A percentile compares a stretch with the other conserved stretches of the same genome.
Evolutionary conservation across 2,113 vertebrate genomes (phyloP).

Genomic region (Oreochromis niloticus): DNA sequence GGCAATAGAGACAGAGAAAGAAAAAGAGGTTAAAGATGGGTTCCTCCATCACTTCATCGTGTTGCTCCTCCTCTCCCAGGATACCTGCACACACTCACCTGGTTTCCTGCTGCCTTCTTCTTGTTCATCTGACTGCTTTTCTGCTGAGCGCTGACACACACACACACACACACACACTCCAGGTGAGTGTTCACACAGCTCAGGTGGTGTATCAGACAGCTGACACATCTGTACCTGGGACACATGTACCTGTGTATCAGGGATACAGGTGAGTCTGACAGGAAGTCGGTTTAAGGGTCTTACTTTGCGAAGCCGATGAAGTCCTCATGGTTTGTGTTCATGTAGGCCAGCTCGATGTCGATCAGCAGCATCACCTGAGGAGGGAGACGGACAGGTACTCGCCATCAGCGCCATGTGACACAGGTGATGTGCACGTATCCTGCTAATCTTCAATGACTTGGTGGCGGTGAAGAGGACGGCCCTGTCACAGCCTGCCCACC

Average conservation of each 20-base stretch:
- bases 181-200: neutral
- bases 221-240: neutral
- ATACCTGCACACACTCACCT: slow-evolving; percentile 68
- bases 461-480: neutral
- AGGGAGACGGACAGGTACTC: neutral
- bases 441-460: neutral
- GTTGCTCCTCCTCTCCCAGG: neutral
- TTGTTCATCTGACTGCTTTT: slow-evolving; percentile 92
- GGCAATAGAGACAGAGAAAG: neutral
- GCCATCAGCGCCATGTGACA: neutral
- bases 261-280: neutral
- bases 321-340: slow-evolving; percentile 61
- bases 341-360: slow-evolving; percentile 54
- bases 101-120: slow-evolving; percentile 93
- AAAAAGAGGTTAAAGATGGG: neutral
- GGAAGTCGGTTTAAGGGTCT: neutral
- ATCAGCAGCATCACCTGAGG: slow-evolving; percentile 49
- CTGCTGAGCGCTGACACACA: slow-evolving; percentile 84
- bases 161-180: neutral
- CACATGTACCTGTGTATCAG: neutral
- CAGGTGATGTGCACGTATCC: neutral
- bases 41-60: neutral
- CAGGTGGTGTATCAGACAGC: neutral
- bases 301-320: slow-evolving; percentile 63
- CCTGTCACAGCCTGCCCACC: neutral